Evolutionary conservation across 2,113 vertebrate genomes (phyloP).

Genomic region (Gambusia holbrooki): DNA sequence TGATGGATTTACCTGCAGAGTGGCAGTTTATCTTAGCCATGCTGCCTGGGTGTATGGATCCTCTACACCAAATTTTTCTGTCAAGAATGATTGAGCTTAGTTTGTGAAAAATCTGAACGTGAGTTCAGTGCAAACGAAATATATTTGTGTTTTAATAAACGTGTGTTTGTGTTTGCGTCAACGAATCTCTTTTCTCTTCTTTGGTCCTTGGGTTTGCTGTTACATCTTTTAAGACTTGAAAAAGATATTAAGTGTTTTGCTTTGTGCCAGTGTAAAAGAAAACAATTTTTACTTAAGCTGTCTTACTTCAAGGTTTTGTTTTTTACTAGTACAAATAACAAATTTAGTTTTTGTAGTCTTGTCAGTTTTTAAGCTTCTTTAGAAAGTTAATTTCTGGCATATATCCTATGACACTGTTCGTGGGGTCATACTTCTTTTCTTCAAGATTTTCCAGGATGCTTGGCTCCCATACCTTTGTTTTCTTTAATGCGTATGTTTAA

Average conservation of each 20-base stretch:
- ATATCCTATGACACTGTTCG: too few species aligned
- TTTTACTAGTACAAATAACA: too few species aligned
- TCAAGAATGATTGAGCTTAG: constrained; percentile 74
- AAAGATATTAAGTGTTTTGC: constrained; percentile 5
- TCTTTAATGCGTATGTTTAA: too few species aligned
- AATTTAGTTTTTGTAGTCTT: too few species aligned
- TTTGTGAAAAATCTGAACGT: constrained; percentile 49
- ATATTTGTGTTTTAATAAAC: constrained; percentile 15
- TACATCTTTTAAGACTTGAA: constrained; percentile 1
- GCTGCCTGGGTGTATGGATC: constrained; percentile 53
- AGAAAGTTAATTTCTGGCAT: too few species aligned
- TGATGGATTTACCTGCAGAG: constrained; percentile 77
- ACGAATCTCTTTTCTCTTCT: constrained; percentile 16
- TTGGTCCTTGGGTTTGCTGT: constrained; percentile 13
- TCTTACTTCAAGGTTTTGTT: neutral
- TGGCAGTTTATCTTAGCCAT: constrained; percentile 72
- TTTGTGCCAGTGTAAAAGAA: neutral
- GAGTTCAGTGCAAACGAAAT: constrained; percentile 42
- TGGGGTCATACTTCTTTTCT: too few species aligned
- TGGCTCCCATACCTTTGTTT: too few species aligned
- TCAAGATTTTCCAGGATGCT: too few species aligned
- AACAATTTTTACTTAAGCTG: neutral
- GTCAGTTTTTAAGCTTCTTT: too few species aligned
- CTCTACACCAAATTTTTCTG: constrained; percentile 75
- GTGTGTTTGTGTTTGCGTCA: constrained; percentile 40